Base-by-base conservation (phyloP, 2,888 invertebrate species). In the Callyntrura sp. region DNA sequence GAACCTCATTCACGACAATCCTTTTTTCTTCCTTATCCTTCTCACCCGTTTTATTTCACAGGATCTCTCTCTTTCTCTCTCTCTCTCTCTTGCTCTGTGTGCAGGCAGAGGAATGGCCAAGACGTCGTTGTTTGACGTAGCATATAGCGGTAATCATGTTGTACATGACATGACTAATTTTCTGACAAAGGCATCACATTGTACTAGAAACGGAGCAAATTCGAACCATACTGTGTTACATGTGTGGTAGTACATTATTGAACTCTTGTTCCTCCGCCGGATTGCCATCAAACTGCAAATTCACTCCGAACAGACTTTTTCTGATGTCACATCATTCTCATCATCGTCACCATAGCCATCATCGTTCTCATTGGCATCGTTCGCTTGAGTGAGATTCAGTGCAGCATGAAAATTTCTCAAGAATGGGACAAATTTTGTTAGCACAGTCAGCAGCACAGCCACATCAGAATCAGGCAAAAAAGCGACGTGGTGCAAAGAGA, bases 351-450 rank as follows among this genome's bases (percentile, higher is more conserved):
- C 48, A 68, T 84, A 83, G 65, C 65, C 84, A 48, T 85, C 85
- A 14, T 45, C 82, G 68, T 78, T 62, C 86, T 88, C 83, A 82
- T 83, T 82, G 89, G 84, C 85, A 85, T 90, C 81, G 78, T 90
- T 90, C 85, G 68, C 85, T 85, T 90, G 90, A 91, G 83, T 90
- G 48, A 81, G 91, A 90, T 87, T 91, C 92, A 92, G 86, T 92
- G 92, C 93, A 93, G 92, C 93, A 92, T 93, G 92, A 92, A 92
- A 92, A 92, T 92, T 90, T 91, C 91, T 92, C 91, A 88, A 90
- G 92, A 91, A 92, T 92, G 91, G 89, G 89, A 88, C 84, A 84
- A 85, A 84, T 88, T 88, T 83, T 88, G 82, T 87, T 70, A 83
- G 85, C 85, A 76, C 73, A 84, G 83, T 55, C 65, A 62, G 60